Base-by-base conservation (phyloP, 2,113 vertebrate species). In the Rousettus leschenaultii region DNA sequence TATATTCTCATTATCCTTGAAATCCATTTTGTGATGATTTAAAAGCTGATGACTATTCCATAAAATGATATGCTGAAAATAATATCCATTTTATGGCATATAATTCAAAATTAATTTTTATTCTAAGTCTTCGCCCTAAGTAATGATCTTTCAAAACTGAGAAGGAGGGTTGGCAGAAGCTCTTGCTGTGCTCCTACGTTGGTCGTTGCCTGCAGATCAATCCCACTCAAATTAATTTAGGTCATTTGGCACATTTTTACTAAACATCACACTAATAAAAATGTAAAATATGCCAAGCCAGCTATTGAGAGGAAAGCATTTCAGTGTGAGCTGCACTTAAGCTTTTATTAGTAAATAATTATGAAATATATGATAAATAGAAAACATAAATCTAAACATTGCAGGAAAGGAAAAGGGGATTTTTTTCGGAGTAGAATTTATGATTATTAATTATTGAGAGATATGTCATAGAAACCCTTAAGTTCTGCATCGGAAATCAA, bases 61-160 rank as follows among this genome's bases (percentile, higher is more conserved):
- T 16, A 85, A 95, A 93, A 95, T 59, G 10, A 21, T 43, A 79
- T n/a, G 24, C 48, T 63, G 22, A 80, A 93, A 88, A 93, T 70
- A 93, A 91, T 85, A 80, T 68, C 33, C 38, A 86, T 55, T 86
- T 94, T 59, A 95, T 88, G 57, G 53, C 59, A 73, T 28, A 61
- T 79, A 71, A 94, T 74, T 97, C 65, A 86, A 93, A 97, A 96
- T 97, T 96, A 86, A 96, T 35, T 96, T 86, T 96, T 86, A 15
- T 88, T 97, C 7, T 38, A 93, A 89, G 63, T 75, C 35, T 97
- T 94, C 97, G 26, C 48, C n/a, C 10, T n/a, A 51, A 95, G 71
- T 85, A 93, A 92, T 78, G 65, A 90, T 85, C 85, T 97, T 88
- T 40, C 43, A 33, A 77, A 65, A 80, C 86, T 75, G 80, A 70